Percentiles rank a stretch among this genome's conserved stretches.
Conservation (phyloP, 2,797 vertebrate species). For the Triplophysa bombifrons region DNA sequence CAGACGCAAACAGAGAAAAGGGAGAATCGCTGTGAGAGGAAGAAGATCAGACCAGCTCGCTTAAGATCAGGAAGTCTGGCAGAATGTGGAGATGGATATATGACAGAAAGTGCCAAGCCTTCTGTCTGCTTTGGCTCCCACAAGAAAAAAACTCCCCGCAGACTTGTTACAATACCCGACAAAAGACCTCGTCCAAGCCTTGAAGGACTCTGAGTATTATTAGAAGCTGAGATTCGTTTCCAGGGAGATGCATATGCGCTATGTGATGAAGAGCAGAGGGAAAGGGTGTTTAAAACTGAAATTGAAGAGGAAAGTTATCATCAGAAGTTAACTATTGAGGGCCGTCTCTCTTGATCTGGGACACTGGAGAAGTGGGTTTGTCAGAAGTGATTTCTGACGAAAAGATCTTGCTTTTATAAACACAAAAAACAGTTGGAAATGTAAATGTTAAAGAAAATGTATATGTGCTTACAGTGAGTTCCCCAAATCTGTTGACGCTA, state of each 20-base stretch:
- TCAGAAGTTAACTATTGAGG: background rate
- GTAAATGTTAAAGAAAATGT: too few species aligned
- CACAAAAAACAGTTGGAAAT: too few species aligned
- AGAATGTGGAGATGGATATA: conserved; percentile 53
- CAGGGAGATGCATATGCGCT: conserved; percentile 35
- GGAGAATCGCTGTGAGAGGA: conserved; percentile 44
- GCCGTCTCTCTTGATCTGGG: conserved; percentile 26
- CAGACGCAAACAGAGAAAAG: conserved; percentile 42
- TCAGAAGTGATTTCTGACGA: conserved; percentile 18
- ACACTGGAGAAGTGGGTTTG: conserved; percentile 15
- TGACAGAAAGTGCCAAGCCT: conserved; percentile 47
- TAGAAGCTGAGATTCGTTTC: conserved; percentile 53
- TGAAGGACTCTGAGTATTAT: conserved; percentile 55
- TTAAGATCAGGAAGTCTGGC: conserved; percentile 62
- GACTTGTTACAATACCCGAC: conserved; percentile 48
- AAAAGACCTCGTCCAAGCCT: conserved; percentile 39
- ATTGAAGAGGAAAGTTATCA: background rate
- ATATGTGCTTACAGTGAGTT: too few species aligned
- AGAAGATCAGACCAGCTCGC: conserved; percentile 42
- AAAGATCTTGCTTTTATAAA: too few species aligned
- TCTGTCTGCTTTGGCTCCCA: conserved; percentile 39
- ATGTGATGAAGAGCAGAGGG: conserved; percentile 8
- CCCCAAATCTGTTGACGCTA: too few species aligned
- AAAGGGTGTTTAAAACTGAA: background rate
- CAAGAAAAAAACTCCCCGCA: conserved; percentile 43